Conservation (phyloP, 2,888 invertebrate genomes). For the Lasius platythorax region DNA sequence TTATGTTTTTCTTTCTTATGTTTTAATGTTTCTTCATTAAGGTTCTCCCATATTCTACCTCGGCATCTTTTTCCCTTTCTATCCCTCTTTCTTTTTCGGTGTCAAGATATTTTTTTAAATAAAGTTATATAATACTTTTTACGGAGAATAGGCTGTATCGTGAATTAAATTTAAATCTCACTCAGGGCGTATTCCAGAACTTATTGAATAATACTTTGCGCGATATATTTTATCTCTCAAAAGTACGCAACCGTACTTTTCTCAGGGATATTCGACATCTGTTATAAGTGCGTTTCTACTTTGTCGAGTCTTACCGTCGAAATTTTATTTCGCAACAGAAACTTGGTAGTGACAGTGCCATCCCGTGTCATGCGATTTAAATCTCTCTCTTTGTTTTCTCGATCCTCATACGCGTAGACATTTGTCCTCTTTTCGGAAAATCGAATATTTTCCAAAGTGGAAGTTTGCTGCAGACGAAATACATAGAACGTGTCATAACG, state of each 20-base stretch:
- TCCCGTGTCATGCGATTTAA: conserved; percentile 51
- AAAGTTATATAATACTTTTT: not conserved
- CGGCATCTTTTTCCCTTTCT: not conserved
- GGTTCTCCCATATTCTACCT: not conserved
- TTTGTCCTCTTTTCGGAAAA: conserved; percentile 40
- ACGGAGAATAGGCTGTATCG: not conserved
- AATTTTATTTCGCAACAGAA: conserved; percentile 68
- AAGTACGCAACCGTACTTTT: not conserved
- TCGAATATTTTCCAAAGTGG: conserved; percentile 42
- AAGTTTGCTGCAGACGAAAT: conserved; percentile 10
- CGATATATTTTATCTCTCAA: not conserved
- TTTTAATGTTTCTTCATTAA: conserved; percentile 1
- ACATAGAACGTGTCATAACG: not conserved
- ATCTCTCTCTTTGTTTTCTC: conserved; percentile 36
- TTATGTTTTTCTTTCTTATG: not conserved
- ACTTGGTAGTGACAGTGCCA: conserved; percentile 56
- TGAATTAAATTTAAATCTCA: conserved; percentile 22
- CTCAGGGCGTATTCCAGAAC: not conserved
- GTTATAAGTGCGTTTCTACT: conserved; percentile 25
- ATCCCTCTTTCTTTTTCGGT: not conserved
- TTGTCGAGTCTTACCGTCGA: conserved; percentile 38
- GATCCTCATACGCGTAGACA: conserved; percentile 12
- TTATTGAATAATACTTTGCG: conserved; percentile 9
- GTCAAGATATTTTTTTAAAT: not conserved
- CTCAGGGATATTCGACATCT: conserved; percentile 36